phyloP scores from a whole-genome alignment of 2,888 invertebrate genomes.

The Strigamia crassipes region DNA sequence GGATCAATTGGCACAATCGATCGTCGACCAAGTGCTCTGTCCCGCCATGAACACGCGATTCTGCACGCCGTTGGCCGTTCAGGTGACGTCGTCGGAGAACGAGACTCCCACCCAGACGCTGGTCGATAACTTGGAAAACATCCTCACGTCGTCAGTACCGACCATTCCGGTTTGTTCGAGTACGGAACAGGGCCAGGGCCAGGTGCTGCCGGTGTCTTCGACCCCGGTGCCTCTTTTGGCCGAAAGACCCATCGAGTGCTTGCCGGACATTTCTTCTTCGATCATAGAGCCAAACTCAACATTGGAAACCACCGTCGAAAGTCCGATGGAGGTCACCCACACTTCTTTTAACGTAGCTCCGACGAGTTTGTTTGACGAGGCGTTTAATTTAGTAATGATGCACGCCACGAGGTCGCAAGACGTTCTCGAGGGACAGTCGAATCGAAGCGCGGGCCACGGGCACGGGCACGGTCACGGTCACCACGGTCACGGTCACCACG shows the following conservation, averaged over 20 bases:
- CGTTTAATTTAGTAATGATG: slow-evolving; percentile 45
- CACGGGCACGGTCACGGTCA: too few species aligned
- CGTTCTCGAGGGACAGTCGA: neutral
- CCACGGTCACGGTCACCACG: too few species aligned
- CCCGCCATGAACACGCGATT: slow-evolving; percentile 53
- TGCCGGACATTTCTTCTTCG: neutral
- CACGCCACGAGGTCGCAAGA: slow-evolving; percentile 44
- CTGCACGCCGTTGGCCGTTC: slow-evolving; percentile 39
- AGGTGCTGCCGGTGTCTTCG: neutral
- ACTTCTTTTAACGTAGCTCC: neutral
- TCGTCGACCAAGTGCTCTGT: slow-evolving; percentile 61
- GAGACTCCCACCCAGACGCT: neutral
- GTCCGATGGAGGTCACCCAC: slow-evolving; percentile 44
- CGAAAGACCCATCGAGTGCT: neutral
- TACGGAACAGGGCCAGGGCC: neutral
- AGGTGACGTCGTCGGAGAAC: slow-evolving; percentile 46
- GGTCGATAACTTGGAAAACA: neutral
- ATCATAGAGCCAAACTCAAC: neutral
- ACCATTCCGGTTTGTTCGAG: neutral
- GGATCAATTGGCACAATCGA: slow-evolving; percentile 57
- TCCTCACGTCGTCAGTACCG: slow-evolving; percentile 44
- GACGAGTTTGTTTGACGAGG: slow-evolving; percentile 37
- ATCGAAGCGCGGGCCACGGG: neutral
- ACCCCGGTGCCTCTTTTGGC: neutral
- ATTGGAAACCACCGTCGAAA: neutral